Conservation (phyloP, 2,113 vertebrate species). For the Malurus alboscapulatus region DNA sequence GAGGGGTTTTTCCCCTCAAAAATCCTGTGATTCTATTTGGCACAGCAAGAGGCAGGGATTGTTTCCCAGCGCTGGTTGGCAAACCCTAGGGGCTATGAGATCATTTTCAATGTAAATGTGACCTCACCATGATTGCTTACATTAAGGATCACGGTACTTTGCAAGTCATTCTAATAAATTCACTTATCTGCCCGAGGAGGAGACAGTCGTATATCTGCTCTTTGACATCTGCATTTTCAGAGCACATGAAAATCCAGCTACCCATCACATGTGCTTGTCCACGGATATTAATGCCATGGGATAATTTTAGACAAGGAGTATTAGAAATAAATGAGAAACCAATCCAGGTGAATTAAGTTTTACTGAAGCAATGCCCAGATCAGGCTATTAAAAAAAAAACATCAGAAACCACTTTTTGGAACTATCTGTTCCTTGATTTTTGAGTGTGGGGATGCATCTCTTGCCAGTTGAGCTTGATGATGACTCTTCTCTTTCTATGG, state of each 20-base stretch:
- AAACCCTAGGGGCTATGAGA: conserved; percentile 13
- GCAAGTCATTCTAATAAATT: conserved; percentile 46
- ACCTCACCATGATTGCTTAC: conserved; percentile 8
- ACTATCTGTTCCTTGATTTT: not conserved
- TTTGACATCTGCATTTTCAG: not conserved
- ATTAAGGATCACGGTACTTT: conserved; percentile 23
- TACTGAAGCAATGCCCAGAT: not conserved
- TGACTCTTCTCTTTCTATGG: not conserved
- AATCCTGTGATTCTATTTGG: not conserved
- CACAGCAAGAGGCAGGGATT: not conserved
- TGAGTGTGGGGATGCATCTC: not conserved
- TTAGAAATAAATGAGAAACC: not conserved
- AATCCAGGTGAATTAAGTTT: fast-evolving
- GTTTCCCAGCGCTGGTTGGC: not conserved
- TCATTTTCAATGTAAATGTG: conserved; percentile 42
- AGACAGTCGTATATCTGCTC: not conserved
- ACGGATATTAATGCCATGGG: fast-evolving
- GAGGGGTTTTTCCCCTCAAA: not conserved
- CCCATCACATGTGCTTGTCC: fast-evolving
- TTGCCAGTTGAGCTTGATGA: not conserved
- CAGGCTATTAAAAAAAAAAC: not conserved
- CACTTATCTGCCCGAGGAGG: not conserved
- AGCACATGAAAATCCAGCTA: not conserved
- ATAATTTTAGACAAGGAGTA: not conserved
- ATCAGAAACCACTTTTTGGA: not conserved